Base-by-base conservation (phyloP, 2,888 invertebrate genomes). In the Latrodectus elegans region DNA sequence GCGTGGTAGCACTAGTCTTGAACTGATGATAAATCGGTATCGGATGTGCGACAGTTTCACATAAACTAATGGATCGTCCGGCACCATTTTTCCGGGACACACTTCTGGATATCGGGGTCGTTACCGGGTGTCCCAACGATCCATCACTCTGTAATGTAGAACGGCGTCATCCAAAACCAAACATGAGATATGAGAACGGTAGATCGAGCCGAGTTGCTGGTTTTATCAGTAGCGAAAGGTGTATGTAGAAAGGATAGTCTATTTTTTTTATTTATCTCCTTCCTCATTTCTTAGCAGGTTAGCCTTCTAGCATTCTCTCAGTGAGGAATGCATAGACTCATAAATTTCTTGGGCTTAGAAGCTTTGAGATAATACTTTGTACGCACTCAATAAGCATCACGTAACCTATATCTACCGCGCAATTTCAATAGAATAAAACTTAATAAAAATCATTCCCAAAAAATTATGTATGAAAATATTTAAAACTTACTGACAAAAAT, bases 41-140 rank as follows among this genome's bases (percentile, higher is more conserved):
- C 83, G 64, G 51, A 70, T 64, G 64, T 26, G 22, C 70, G 83
- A 83, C 71, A 76, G 70, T 71, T 71, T 75, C 70, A 83, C 83
- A 71, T 71, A 52, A 72, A 64, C 83, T 83, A 83, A 83, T 83
- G 64, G 83, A 83, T 83, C 51, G 76, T 76, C 83, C 76, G 83
- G 76, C 76, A 83, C 83, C 76, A 70, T 83, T 83, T 71, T 83
- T 83, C 72, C 64, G 60, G 71, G 65, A 52, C 53, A 55, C 73
- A 55, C 72, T 49, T 51, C 60, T 60, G 80, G 72, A 72, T 80
- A 81, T 81, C 67, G 81, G 74, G 74, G 81, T 73, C 52, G 80
- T 65, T 77, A 68, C 49, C 17, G 49, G 60, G 70, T 10, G 26
- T 51, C 74, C 26, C 53, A 12, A 64, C 81, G 11, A 81, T 81